These are phyloP conservation scores for Eubucco bourcierii DNA, from an alignment of 2,113 vertebrate species.

Conservation along the genomic window DNA sequence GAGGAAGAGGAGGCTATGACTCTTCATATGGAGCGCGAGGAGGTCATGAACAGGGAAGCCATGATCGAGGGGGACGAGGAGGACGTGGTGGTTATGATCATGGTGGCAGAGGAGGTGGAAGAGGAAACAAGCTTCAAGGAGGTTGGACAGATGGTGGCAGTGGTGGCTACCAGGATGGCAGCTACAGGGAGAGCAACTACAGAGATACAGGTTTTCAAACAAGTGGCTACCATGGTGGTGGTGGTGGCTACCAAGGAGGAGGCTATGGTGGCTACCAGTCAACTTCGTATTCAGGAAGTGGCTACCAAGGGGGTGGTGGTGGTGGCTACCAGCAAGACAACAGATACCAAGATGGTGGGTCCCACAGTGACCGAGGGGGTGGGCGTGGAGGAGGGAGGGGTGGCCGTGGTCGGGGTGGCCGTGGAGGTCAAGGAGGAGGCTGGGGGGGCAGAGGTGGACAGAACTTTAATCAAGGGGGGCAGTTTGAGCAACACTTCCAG, in stretches of 20 bases:
- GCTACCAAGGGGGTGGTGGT: slow-evolving; percentile 71
- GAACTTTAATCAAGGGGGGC: slow-evolving; percentile 92
- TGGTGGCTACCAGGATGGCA: slow-evolving; percentile 74
- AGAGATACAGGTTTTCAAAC: slow-evolving; percentile 78
- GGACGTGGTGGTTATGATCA: slow-evolving; percentile 82
- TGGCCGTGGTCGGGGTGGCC: slow-evolving; percentile 74
- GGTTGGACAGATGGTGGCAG: slow-evolving; percentile 87
- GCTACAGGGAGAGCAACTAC: slow-evolving; percentile 78
- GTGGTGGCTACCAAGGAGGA: slow-evolving; percentile 79
- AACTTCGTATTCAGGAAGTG: slow-evolving; percentile 75
- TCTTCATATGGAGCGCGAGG: slow-evolving; percentile 86
- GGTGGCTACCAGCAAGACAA: slow-evolving; percentile 81
- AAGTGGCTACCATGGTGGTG: slow-evolving; percentile 78
- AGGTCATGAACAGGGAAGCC: slow-evolving; percentile 78
- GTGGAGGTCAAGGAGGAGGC: slow-evolving; percentile 84
- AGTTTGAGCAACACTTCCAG: slow-evolving; percentile 99
- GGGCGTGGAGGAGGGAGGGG: slow-evolving; percentile 79
- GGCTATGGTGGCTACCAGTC: slow-evolving; percentile 79
- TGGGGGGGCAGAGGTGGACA: slow-evolving; percentile 90
- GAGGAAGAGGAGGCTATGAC: slow-evolving; percentile 81
- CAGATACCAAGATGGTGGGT: slow-evolving; percentile 85
- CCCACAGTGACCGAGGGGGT: slow-evolving; percentile 78
- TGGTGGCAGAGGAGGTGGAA: slow-evolving; percentile 79
- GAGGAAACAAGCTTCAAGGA: slow-evolving; percentile 85
- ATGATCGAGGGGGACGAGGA: slow-evolving; percentile 77